These are phyloP conservation scores for Oncorhynchus tshawytscha DNA, from an alignment of 2,113 vertebrate species.

Conservation along the genomic window DNA sequence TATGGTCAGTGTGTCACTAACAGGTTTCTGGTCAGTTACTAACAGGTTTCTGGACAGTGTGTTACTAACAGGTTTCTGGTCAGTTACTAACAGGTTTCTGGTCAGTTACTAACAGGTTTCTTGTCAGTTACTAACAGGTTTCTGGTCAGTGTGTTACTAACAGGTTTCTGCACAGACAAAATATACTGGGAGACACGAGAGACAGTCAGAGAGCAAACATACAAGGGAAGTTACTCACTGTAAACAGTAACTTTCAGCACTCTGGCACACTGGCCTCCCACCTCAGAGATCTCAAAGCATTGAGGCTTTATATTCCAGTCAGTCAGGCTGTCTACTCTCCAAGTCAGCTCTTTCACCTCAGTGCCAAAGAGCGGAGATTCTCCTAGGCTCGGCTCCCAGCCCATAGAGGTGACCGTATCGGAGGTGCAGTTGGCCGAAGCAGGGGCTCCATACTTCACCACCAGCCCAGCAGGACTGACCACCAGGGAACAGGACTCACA, in stretches of 20 bases:
- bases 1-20: no score
- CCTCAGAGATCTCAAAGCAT: neutral
- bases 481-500: no score
- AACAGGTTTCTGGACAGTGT: no score
- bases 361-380: neutral
- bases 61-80: no score
- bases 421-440: slow-evolving; percentile 15
- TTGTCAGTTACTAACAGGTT: no score
- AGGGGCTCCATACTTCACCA: slow-evolving; percentile 37
- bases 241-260: slow-evolving; percentile 1
- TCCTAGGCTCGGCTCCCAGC: slow-evolving; percentile 8
- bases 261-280: neutral
- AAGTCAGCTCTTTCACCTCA: neutral
- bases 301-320: slow-evolving; percentile 3
- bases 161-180: no score
- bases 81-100: no score
- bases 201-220: no score
- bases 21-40: no score
- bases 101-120: no score
- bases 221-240: slow-evolving; percentile 10
- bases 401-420: neutral
- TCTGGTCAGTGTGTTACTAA: no score
- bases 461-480: slow-evolving; percentile 28
- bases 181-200: no score
- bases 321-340: neutral